phyloP scores from a whole-genome alignment of 1,140 invertebrate genomes.

The Geopemphigus sp. region DNA sequence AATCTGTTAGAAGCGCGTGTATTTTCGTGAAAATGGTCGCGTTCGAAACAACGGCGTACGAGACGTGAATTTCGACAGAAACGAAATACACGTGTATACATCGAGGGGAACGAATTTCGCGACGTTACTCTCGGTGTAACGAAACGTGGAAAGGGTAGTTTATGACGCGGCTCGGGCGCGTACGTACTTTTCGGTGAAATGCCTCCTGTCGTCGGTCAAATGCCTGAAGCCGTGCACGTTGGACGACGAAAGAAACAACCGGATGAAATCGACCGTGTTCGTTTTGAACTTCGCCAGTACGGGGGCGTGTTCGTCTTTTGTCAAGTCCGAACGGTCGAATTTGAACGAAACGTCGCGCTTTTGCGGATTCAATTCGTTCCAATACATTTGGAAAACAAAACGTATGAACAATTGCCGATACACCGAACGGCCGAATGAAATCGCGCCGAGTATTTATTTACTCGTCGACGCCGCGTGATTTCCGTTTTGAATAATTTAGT shows the following conservation, averaged over 20 bases:
- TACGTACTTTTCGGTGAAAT: conserved; percentile 38
- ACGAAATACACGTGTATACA: too few relatives aligned
- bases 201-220: conserved; percentile 8
- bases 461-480: too few relatives aligned
- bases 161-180: too few relatives aligned
- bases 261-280: not conserved
- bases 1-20: conserved; percentile 53
- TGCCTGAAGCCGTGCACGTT: conserved; percentile 42
- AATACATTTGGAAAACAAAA: conserved; percentile 7
- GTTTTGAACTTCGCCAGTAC: not conserved
- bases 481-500: conserved; percentile 10
- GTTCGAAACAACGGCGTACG: too few relatives aligned
- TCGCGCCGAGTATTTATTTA: too few relatives aligned
- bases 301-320: not conserved
- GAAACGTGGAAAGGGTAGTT: too few relatives aligned
- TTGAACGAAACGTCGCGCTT: not conserved
- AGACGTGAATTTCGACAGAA: too few relatives aligned
- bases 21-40: too few relatives aligned
- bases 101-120: not conserved
- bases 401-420: not conserved
- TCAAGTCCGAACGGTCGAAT: conserved; percentile 2
- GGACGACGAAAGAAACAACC: conserved; percentile 36
- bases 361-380: conserved; percentile 30
- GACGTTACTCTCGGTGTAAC: not conserved
- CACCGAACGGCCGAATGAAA: too few relatives aligned